Base-by-base conservation (phyloP, 30 jellyfish, hydroid and myxozoan species). In the Hydractinia echinata region DNA sequence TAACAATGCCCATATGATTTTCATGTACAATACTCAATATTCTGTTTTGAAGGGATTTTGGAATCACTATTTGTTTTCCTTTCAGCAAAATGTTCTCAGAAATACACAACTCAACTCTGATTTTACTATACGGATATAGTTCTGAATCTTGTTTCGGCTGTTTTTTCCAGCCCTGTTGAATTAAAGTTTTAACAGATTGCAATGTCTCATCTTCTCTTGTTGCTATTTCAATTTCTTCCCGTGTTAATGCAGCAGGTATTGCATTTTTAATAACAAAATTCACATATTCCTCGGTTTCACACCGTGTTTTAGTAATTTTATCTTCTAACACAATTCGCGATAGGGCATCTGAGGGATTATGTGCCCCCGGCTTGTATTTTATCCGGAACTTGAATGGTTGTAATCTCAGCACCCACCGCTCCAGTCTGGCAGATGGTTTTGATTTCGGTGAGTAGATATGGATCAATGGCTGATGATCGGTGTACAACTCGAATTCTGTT, bases 391-490 rank as follows among this genome's bases (percentile, higher is more conserved):
- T 15, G 66, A 18, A 82, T 19, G 87, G 90, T 82, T 82, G 90
- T 55, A 82, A 48, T 53, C 90, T 73, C 48, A 82, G 51, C 1
- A 70, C 66, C 90, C 90, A 82, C 19, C 87, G 53, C 15, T 6
- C 87, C 10, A 82, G 15, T 69, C 79, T 54, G 8, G 94, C 94
- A 84, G 79, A 1, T 10, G 83, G 89, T 21, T 84, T 76, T 30
- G 88, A 76, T 44, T 66, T 61, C 77, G n/a, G 79, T 13, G 89
- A 62, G 51, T 48, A 84, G 9, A 87, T 87, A 20, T 58, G 61
- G 73, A 77, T 88, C 76, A 87, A 44, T 73, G 93, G 92, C 74
- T 81, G 79, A 68, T 82, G 88, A 76, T 87, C 91, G 61, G 80
- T 81, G 48, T 72, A 70, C 68, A 81, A 84, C 50, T 81, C 92